A percentile compares a stretch with the other conserved stretches of the same genome.
Conservation (phyloP, 2,797 vertebrate genomes). For the Peromyscus attwateri region DNA sequence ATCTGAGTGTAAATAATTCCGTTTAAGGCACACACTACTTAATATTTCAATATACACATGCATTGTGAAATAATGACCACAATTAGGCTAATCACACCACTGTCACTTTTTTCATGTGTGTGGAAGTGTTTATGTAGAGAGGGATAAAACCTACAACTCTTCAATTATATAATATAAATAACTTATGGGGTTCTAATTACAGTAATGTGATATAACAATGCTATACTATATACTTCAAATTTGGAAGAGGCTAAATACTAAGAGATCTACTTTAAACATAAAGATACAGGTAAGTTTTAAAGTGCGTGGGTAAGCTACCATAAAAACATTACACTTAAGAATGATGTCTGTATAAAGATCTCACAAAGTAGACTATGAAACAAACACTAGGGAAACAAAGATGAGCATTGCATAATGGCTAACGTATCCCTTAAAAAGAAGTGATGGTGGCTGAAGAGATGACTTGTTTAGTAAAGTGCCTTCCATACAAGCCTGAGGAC, state of each 20-base stretch:
- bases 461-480: background rate
- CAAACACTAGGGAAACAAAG: slow-evolving; percentile 11
- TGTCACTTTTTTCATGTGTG: background rate
- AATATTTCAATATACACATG: background rate
- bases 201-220: background rate
- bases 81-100: background rate
- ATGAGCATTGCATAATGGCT: background rate
- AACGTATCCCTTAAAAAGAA: background rate
- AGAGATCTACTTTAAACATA: slow-evolving; percentile 40
- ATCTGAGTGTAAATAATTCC: background rate
- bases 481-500: background rate
- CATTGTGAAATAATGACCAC: background rate
- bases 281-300: slow-evolving; percentile 31
- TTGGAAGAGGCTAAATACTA: background rate
- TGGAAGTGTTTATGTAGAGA: background rate
- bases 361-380: slow-evolving; percentile 13
- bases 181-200: background rate
- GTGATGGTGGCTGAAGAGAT: background rate
- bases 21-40: background rate
- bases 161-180: background rate
- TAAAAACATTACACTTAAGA: slow-evolving; percentile 22
- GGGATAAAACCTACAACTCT: background rate
- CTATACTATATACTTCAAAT: background rate
- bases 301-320: background rate
- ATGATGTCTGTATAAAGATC: background rate